These are phyloP conservation scores for Pygocentrus nattereri DNA, from an alignment of 2,797 vertebrate species.

Conservation along the genomic window DNA sequence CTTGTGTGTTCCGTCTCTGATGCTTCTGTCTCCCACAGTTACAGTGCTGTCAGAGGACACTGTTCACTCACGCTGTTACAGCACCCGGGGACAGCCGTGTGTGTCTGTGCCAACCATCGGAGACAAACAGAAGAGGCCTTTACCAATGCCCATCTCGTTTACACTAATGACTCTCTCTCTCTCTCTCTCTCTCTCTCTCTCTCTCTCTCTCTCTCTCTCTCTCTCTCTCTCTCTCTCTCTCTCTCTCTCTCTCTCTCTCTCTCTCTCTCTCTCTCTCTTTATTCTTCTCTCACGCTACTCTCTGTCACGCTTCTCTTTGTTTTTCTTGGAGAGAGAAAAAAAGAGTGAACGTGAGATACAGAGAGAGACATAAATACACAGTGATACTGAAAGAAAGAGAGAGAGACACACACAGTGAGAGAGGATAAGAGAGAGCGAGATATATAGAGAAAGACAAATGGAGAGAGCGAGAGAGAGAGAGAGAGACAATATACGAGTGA, in stretches of 20 bases:
- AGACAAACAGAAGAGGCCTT: background rate
- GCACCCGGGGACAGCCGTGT: conserved; percentile 10
- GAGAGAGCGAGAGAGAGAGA: background rate
- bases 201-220: background rate
- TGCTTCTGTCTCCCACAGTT: background rate
- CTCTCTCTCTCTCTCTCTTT: background rate
- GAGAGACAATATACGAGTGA: conserved; percentile 34
- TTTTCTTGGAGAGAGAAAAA: background rate
- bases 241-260: background rate
- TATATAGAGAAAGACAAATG: too few relatives aligned
- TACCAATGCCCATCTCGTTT: background rate
- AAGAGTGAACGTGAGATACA: background rate
- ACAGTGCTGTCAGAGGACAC: background rate
- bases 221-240: background rate
- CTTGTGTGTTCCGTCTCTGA: background rate
- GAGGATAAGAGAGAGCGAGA: too few relatives aligned
- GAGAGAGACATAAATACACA: too few relatives aligned
- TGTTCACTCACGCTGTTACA: background rate
- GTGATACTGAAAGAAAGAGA: background rate
- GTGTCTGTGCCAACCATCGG: conserved; percentile 19
- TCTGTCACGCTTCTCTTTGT: too few relatives aligned
- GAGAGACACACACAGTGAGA: background rate
- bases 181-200: background rate
- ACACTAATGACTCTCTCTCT: background rate
- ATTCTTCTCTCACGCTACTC: too few relatives aligned